phyloP scores from a whole-genome alignment of 1,140 invertebrate genomes.

The Diuraphis noxia region DNA sequence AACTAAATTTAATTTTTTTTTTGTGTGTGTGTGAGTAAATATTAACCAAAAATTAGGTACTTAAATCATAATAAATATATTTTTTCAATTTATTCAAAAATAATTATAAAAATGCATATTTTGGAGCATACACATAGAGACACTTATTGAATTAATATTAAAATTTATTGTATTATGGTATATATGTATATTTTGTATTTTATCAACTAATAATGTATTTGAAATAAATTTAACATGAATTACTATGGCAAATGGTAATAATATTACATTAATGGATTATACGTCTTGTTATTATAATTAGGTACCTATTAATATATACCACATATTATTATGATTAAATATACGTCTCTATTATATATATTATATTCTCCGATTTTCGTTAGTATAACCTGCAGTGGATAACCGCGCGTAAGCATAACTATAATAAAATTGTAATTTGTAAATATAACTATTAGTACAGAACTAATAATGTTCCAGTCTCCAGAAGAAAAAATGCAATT shows the following conservation, averaged over 20 bases:
- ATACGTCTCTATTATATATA: not conserved
- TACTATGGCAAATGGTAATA: no score
- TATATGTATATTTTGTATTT: no score
- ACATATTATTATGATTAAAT: not conserved
- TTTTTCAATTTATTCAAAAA: not conserved
- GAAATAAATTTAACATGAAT: slow-evolving; percentile 2
- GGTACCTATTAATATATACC: not conserved
- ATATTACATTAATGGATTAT: no score
- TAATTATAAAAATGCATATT: not conserved
- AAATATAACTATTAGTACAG: not conserved
- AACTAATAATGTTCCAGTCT: not conserved
- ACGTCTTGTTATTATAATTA: no score
- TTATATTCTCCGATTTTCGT: not conserved
- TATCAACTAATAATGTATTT: not conserved
- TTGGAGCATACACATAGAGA: not conserved
- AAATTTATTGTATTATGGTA: not conserved
- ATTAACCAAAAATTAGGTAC: not conserved
- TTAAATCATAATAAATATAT: not conserved
- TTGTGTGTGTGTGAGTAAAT: not conserved
- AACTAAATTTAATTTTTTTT: not conserved
- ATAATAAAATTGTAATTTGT: not conserved
- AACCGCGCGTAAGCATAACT: not conserved
- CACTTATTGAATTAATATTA: not conserved
- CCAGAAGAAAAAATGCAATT: not conserved
- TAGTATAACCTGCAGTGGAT: not conserved